Evolutionary conservation across 2,113 vertebrate species (phyloP), one percentile per base, ranked within the genome.

Genomic region (Cheirogaleus medius): DNA sequence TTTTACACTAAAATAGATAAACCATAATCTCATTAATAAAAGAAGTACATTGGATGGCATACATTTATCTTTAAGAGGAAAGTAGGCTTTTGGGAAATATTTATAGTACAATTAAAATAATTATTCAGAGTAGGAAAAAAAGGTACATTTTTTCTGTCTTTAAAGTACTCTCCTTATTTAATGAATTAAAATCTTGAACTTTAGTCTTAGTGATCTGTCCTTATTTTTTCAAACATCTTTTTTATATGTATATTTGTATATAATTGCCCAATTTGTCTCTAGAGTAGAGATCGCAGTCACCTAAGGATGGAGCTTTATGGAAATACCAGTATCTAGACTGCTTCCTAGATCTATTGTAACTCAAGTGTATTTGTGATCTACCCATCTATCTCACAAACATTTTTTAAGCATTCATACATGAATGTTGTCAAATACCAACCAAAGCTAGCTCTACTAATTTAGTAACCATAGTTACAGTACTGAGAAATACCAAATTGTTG

Each of bases 371-470:
- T 94, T 94, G 12, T 83, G 76, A 52, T 71, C 25, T 66, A 49
- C 25, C 44, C 32, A 89, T 17, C 60, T 60, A 18, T 23, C 7
- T 80, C 37, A 52, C 37, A 76, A 82, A 69, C 4, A 32, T 29
- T 54, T 54, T 52, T 71, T 29, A 85, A 93, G 20, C n/a, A 37
- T 86, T 94, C 14, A 73, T 76, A 34, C 42, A 60, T 81, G 60
- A 94, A 49, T 86, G 29, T 60, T 91, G 18, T 97, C 58, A 95
- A 76, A 27, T 34, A 95, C 64, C 91, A 96, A 52, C 73, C 52
- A 93, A n/a, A 88, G 60, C 39, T 58, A 90, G 73, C 21, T 87
- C 14, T 54, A 56, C 8, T 63, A 78, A 81, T 52, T 81, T 84
- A 92, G 69, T 94, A 90, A 83, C 44, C 54, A 63, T 64, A 88